Evolutionary conservation across 2,888 invertebrate species (phyloP).

Genomic region (Andrena fulva): DNA sequence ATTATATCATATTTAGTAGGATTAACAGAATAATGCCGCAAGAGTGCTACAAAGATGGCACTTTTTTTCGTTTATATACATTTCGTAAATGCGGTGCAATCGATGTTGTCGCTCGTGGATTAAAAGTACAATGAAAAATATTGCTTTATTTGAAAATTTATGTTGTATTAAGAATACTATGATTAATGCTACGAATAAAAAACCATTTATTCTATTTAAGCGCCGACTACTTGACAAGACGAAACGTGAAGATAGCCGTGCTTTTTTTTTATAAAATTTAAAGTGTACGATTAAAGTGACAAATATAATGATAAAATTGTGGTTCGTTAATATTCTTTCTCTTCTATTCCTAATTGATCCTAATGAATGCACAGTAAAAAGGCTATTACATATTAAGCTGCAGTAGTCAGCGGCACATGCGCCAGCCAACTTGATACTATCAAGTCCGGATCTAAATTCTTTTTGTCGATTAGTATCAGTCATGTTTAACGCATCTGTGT

Average conservation of each 20-base stretch:
- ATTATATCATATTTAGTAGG: neutral
- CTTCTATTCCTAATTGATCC: constrained; percentile 4
- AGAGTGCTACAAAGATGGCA: neutral
- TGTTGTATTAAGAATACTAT: neutral
- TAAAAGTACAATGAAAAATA: neutral
- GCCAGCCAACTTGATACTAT: too few relatives aligned
- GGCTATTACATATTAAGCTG: neutral
- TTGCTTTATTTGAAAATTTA: neutral
- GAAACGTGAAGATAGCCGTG: neutral
- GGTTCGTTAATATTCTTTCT: neutral
- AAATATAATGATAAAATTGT: neutral
- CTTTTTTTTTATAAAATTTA: neutral
- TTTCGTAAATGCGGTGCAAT: neutral
- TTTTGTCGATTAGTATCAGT: neutral
- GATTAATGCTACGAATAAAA: neutral
- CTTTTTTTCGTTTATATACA: neutral
- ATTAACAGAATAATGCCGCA: neutral
- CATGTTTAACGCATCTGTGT: neutral
- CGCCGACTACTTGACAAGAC: neutral
- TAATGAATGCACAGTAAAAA: neutral
- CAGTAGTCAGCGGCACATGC: neutral
- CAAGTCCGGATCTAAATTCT: too few relatives aligned
- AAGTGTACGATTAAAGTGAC: neutral
- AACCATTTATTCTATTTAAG: neutral
- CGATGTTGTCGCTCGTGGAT: neutral